Evolutionary conservation across 2,113 vertebrate species (phyloP), one percentile per base, ranked within the genome.

Genomic region (Trachemys scripta): DNA sequence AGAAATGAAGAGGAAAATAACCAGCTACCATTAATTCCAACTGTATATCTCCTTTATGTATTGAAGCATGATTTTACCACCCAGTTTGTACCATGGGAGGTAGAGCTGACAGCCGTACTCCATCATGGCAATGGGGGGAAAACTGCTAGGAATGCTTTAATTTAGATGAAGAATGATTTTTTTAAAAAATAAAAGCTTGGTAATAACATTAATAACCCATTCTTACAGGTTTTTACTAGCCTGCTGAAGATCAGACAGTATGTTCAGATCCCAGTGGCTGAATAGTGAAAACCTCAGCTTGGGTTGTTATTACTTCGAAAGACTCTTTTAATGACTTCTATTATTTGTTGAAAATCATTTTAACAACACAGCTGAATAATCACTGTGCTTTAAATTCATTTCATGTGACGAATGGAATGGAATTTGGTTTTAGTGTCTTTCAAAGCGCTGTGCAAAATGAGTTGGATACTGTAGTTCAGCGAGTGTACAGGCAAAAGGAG

Each of bases 331-430:
- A 96, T 96, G 95, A 95, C 94, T 96, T 97, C 84, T 96, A 86
- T 94, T 97, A 95, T 97, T 98, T 98, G 92, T 96, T 96, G 94
- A 95, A 97, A 98, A 97, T 89, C 89, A 49, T 96, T 97, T 97
- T 42, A 4, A 95, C 96, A 95, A 87, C 95, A 90, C 53, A 90
- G 93, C 96, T 95, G 87, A 95, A 81, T 94, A 90, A 97, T 92
- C 94, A 94, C 93, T n/a, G 25, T 95, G 92, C 83, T 96, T 80
- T 88, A 95, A 97, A 96, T 96, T 96, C 89, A 95, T 95, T 96
- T 92, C 38, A n/a, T 65, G 22, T 96, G 95, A 95, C 94, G 94
- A 97, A 94, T 62, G 82, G 92, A 94, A 72, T 84, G 93, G 96
- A 95, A 92, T 92, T 82, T 94, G 88, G 54, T 81, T 91, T 93